Conservation (phyloP, 2,888 invertebrate genomes). For the Rosalia funebris region DNA sequence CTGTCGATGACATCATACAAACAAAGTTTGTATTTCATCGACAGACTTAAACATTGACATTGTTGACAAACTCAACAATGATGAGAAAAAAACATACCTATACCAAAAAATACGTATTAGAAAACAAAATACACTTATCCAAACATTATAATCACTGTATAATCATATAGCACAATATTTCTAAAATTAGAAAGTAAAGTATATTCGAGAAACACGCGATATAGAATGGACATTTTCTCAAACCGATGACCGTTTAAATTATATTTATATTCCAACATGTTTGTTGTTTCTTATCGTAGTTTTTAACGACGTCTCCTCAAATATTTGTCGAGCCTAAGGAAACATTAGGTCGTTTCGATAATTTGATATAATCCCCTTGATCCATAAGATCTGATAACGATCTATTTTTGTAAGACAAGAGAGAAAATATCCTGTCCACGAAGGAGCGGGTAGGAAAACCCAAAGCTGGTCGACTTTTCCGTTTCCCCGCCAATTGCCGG, state of each 20-base stretch:
- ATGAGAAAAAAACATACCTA: no score
- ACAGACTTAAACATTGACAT: no score
- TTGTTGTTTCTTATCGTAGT: slow-evolving; percentile 3
- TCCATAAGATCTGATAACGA: slow-evolving; percentile 10
- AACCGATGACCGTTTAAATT: slow-evolving; percentile 3
- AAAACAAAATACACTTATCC: no score
- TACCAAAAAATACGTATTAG: no score
- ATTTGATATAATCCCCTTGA: slow-evolving; percentile 19
- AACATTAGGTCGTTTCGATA: slow-evolving; percentile 25
- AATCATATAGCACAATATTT: no score
- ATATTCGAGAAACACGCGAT: no score
- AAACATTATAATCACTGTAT: no score
- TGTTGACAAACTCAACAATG: no score
- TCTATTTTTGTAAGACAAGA: slow-evolving; percentile 2
- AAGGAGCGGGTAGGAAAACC: no score
- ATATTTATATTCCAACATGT: slow-evolving; percentile 8
- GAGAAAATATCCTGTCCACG: neutral
- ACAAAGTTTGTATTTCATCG: no score
- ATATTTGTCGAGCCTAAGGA: slow-evolving; percentile 29
- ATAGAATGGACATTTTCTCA: neutral
- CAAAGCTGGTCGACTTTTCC: neutral
- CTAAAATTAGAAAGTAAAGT: no score
- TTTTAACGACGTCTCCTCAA: slow-evolving; percentile 17
- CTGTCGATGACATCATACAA: no score
- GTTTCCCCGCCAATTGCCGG: neutral